Evolutionary conservation across 2,113 vertebrate genomes (phyloP).

Genomic region (Rhabdornis inornatus): DNA sequence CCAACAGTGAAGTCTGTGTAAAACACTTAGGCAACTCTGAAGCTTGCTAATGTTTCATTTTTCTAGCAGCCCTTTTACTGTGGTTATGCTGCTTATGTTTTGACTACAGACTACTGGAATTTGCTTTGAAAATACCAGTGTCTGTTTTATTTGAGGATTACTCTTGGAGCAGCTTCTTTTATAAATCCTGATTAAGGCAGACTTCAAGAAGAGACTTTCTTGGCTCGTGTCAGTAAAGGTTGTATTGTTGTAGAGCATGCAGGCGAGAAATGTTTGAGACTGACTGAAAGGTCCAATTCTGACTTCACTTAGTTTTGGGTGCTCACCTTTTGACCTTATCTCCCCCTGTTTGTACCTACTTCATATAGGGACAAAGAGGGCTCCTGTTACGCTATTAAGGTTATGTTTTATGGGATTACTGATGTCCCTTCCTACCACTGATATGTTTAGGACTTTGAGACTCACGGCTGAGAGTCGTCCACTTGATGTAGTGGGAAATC

Average conservation of each 20-base stretch:
- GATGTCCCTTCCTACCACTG: background rate
- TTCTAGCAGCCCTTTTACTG: background rate
- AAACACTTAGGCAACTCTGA: background rate
- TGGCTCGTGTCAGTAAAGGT: background rate
- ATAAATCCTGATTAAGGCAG: background rate
- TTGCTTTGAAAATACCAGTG: conserved; percentile 16
- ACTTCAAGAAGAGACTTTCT: background rate
- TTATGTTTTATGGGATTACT: background rate
- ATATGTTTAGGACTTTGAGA: background rate
- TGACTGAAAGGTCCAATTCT: background rate
- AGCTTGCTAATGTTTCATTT: background rate
- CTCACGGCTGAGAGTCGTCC: background rate
- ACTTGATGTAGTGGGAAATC: background rate
- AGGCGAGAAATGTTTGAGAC: background rate
- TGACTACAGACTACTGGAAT: conserved; percentile 6
- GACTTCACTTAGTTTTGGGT: background rate
- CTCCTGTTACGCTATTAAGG: background rate
- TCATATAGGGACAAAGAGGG: background rate
- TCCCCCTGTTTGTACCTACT: background rate
- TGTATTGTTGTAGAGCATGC: background rate
- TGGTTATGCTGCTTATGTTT: conserved; percentile 16
- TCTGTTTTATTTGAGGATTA: background rate
- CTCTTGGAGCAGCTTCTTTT: background rate
- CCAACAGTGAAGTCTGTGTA: background rate
- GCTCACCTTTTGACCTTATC: background rate